Evolutionary conservation across 1,140 invertebrate genomes (phyloP), one percentile per base, ranked within the genome.

Genomic region (Neodiprion lecontei): DNA sequence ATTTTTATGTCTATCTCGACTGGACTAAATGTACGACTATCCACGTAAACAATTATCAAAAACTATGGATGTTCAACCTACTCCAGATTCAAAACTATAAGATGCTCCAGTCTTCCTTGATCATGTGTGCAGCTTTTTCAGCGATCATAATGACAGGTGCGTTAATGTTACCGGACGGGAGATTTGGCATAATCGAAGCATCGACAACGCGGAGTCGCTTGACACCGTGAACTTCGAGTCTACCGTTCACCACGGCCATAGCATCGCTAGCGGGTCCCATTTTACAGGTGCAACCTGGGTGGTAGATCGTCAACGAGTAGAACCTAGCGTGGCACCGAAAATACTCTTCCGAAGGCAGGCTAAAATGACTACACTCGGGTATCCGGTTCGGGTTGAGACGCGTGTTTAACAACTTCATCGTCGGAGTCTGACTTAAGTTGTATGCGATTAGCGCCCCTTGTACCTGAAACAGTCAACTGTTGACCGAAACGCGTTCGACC

Each of bases 401-500:
- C 0, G 92, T 88, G 10, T 94, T 93, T 9, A 95, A 87, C 47
- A 88, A 84, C 72, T 86, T 85, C 88, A 96, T 91, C 0, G 92
- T 91, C 21, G 88, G 84, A 0, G 94, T 94, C 74, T 92, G 84
- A 1, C 90, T 89, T 28, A 96, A 78, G 0, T 85, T 87, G 69
- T 95, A 88, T 0, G 89, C 91, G 74, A 96, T 89, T 83, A 94
- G 94, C 0, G 91, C 91, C 0, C 93, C 94, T 85, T 95, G 94
- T 0, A 92, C 87, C 92, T 94, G 81, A 70, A 81, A 80, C n/a
- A 70, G 53, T 77, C 74, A 53, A 12, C 7, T 50, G 10, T 72
- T 14, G 14, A 28, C 12, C 12, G 9, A 69, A 28, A 28, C 67
- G n/a, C 10, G 1, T n/a, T 40, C 4, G 5, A 4, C 28, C 47